Percentiles rank a stretch among this genome's conserved stretches.
Conservation (phyloP, 2,888 invertebrate genomes). For the Sphaerophoria rueppellii region DNA sequence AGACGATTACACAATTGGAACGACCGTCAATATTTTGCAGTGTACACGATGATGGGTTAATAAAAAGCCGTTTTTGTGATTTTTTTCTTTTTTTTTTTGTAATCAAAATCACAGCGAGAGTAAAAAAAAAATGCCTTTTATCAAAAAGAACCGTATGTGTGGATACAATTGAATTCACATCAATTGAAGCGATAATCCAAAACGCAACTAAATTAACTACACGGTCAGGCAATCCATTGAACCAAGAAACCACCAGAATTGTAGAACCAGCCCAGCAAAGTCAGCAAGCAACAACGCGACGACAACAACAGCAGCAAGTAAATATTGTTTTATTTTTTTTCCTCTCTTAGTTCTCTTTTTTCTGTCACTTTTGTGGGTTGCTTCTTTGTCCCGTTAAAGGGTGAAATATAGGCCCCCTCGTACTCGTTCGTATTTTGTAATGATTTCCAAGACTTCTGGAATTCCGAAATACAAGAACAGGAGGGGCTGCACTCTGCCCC, state of each 20-base stretch:
- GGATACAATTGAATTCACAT: constrained; percentile 71
- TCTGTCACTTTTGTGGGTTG: not conserved
- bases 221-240: constrained; percentile 67
- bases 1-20: constrained; percentile 8
- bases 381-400: constrained; percentile 15
- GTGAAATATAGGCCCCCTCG: constrained; percentile 20
- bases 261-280: not conserved
- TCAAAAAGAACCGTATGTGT: constrained; percentile 39
- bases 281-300: not conserved
- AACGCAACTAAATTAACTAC: constrained; percentile 72
- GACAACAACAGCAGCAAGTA: not conserved
- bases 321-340: not conserved
- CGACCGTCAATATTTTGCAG: constrained; percentile 16
- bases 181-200: constrained; percentile 73
- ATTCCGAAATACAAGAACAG: constrained; percentile 46
- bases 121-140: constrained; percentile 11
- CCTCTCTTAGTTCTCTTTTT: not conserved
- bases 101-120: constrained; percentile 35
- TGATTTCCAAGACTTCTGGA: not conserved
- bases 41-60: not conserved
- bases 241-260: constrained; percentile 60
- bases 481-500: constrained; percentile 4
- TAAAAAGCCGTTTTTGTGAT: constrained; percentile 1
- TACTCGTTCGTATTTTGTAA: too few relatives aligned
- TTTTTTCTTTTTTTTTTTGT: constrained; percentile 6